Evolutionary conservation across 2,797 vertebrate species (phyloP).

Genomic region (Eospalax fontanierii): DNA sequence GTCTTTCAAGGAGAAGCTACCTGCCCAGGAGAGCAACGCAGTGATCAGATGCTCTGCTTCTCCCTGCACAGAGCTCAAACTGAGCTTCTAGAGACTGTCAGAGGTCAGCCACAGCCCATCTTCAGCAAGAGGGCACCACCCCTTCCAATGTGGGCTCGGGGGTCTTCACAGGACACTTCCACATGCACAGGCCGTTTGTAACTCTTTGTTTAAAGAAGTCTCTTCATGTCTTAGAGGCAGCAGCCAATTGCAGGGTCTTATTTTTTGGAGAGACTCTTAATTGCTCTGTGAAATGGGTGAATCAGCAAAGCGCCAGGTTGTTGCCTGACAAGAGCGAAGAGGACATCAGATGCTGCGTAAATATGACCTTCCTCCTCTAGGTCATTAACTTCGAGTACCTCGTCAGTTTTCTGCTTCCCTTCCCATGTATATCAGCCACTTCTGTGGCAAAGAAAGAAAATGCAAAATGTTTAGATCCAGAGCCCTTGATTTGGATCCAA

Average conservation of each 20-base stretch:
- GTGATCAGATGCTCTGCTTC: not conserved
- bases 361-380: not conserved
- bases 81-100: not conserved
- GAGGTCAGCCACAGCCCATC: not conserved
- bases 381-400: slow-evolving; percentile 28
- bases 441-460: not conserved
- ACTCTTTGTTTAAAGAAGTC: not conserved
- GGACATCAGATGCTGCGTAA: not conserved
- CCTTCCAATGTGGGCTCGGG: not conserved
- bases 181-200: not conserved
- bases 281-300: not conserved
- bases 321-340: not conserved
- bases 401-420: not conserved
- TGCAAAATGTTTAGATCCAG: not conserved
- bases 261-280: slow-evolving; percentile 3
- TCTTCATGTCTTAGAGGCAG: not conserved
- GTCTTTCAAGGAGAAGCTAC: slow-evolving; percentile 55
- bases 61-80: not conserved
- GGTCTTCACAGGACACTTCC: not conserved
- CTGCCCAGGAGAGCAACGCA: not conserved
- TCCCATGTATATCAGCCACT: not conserved
- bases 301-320: not conserved
- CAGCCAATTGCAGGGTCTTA: not conserved
- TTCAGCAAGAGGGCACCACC: not conserved
- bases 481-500: not conserved